Conservation (phyloP, 1,140 invertebrate species). For the Theocolax elegans region DNA sequence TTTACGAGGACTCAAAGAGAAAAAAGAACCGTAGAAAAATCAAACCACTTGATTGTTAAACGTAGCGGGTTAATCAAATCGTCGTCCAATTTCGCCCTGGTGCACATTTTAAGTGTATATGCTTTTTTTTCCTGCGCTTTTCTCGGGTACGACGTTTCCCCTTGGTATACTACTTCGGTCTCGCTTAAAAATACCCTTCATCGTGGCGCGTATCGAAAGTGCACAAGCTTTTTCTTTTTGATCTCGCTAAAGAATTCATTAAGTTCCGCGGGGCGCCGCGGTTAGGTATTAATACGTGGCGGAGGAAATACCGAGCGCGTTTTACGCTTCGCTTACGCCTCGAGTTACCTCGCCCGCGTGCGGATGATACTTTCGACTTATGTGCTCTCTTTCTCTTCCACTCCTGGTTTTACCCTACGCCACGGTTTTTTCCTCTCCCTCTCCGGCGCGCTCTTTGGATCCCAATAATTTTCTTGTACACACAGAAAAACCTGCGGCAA, state of each 20-base stretch:
- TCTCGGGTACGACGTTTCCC: too few relatives aligned
- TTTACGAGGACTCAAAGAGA: slow-evolving; percentile 1
- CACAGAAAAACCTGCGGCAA: background rate
- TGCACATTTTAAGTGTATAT: slow-evolving; percentile 31
- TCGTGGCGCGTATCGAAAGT: slow-evolving; percentile 28
- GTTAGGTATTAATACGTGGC: slow-evolving; percentile 57
- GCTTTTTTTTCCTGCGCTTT: background rate
- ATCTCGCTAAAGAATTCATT: slow-evolving; percentile 62
- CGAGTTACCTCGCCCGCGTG: slow-evolving; percentile 43
- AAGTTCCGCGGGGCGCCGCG: slow-evolving; percentile 53
- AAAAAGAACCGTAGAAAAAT: slow-evolving; percentile 31
- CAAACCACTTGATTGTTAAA: slow-evolving; percentile 51
- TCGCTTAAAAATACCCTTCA: slow-evolving; percentile 44
- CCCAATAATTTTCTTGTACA: slow-evolving; percentile 23
- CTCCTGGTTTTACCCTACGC: background rate
- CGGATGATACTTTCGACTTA: slow-evolving; percentile 36
- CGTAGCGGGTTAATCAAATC: slow-evolving; percentile 54
- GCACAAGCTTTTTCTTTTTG: slow-evolving; percentile 57
- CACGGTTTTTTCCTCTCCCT: background rate
- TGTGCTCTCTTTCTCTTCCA: slow-evolving; percentile 6
- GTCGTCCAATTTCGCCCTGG: slow-evolving; percentile 52
- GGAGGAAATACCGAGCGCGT: slow-evolving; percentile 54
- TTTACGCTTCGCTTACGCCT: slow-evolving; percentile 55
- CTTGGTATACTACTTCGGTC: too few relatives aligned
- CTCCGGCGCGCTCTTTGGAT: background rate